Evolutionary conservation across 2,113 vertebrate species (phyloP), one percentile per base, ranked within the genome.

Genomic region (Sciurus niger): DNA sequence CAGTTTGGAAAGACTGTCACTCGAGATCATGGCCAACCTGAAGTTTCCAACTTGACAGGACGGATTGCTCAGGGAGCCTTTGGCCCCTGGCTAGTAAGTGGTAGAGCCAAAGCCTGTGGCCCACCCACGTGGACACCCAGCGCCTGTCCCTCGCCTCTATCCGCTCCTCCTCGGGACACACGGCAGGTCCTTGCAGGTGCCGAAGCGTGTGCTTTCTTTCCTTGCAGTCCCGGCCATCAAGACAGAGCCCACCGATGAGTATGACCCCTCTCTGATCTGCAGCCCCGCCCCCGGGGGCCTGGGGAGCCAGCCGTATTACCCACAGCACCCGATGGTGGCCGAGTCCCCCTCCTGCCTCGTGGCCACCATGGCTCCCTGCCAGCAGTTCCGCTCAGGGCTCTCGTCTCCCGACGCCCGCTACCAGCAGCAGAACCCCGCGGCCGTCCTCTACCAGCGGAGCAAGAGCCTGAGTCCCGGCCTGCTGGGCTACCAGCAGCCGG

Each of bases 231-330:
- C 99, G 18, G 99, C 99, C 97, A 99, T 99, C 98, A 99, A 99
- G 99, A 99, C 99, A 1, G 99, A 99, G 98, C 99, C 99, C 72
- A 93, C 98, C 25, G 99, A 99, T 92, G 99, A 99, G 95, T 99
- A 99, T 55, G 99, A 99, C 97, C 98, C 99, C 25, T 97, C 99
- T 93, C 98, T 99, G 98, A 98, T 99, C 98, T 99, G 99, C 98
- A 99, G 98, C 46, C 98, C 99, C 53, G 97, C 99, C 93, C 99
- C 99, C 43, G 99, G 99, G 97, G 99, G 99, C 96, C 97, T 99
- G 96, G 99, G 99, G 95, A 97, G 99, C 94, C 99, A 99, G 96
- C 98, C 99, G 43, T 99, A 99, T 98, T 99, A 99, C 98, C 98
- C 98, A 77, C 99, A 99, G 80, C 99, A 99, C 73, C 82, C 99